phyloP scores from a whole-genome alignment of 2,113 vertebrate genomes.

The Oxyura jamaicensis region DNA sequence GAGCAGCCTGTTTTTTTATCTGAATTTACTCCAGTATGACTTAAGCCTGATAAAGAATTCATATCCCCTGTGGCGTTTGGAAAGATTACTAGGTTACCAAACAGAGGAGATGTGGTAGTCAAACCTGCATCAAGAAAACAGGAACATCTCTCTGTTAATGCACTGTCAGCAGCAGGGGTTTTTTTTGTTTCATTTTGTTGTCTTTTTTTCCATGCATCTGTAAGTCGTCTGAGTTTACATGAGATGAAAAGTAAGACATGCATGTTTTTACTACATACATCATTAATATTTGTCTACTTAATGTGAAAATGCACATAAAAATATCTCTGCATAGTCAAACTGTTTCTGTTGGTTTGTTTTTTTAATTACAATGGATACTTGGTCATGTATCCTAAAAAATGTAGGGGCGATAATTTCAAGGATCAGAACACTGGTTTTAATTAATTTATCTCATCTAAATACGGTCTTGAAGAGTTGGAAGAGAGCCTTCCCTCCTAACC shows the following conservation, averaged over 20 bases:
- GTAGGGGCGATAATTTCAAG: not conserved
- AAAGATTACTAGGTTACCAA: not conserved
- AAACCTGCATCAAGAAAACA: not conserved
- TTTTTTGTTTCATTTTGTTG: no score
- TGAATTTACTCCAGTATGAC: not conserved
- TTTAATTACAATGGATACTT: not conserved
- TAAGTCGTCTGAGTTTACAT: not conserved
- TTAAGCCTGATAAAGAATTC: not conserved
- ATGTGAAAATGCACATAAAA: not conserved
- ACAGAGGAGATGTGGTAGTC: not conserved
- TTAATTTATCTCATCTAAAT: not conserved
- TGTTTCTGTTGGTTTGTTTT: not conserved
- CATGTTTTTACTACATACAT: not conserved
- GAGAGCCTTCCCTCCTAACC: not conserved
- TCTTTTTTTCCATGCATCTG: not conserved
- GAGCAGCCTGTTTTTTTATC: not conserved
- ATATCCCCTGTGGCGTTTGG: not conserved
- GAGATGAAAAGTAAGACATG: not conserved
- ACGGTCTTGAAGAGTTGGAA: not conserved
- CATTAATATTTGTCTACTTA: not conserved
- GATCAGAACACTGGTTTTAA: not conserved
- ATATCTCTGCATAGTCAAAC: not conserved
- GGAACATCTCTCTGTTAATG: not conserved
- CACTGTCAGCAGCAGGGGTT: not conserved
- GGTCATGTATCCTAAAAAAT: not conserved